These are phyloP conservation scores for Oryzias sinensis DNA, from an alignment of 2,797 vertebrate species.

Conservation along the genomic window DNA sequence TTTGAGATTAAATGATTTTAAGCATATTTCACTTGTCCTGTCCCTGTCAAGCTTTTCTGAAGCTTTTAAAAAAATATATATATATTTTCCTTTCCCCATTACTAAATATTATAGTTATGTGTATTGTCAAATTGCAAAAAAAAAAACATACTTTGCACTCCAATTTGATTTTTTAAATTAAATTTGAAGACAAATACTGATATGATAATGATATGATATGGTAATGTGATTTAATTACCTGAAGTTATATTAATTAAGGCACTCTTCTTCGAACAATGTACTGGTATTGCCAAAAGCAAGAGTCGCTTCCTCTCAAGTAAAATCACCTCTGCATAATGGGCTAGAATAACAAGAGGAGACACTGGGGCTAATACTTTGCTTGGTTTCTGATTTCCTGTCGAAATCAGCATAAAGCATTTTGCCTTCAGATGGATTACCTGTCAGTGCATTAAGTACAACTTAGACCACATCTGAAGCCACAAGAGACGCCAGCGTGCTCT, in stretches of 20 bases:
- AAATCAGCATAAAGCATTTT: constrained; percentile 74
- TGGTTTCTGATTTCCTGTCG: constrained; percentile 77
- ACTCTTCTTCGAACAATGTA: constrained; percentile 22
- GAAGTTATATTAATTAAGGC: constrained; percentile 14
- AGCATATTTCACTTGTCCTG: too few species aligned
- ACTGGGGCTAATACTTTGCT: constrained; percentile 51
- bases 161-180: too few species aligned
- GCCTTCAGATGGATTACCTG: constrained; percentile 80
- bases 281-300: constrained; percentile 37
- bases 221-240: neutral
- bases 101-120: too few species aligned
- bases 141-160: neutral
- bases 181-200: too few species aligned
- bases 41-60: too few species aligned
- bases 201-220: too few species aligned
- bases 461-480: constrained; percentile 76
- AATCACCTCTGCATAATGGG: constrained; percentile 62
- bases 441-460: constrained; percentile 80
- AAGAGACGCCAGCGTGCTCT: constrained; percentile 68
- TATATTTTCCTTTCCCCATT: too few species aligned
- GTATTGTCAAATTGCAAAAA: too few species aligned
- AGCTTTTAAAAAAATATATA: too few species aligned
- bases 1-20: too few species aligned
- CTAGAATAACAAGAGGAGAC: constrained; percentile 59
- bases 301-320: constrained; percentile 51